These are phyloP conservation scores for Catocala sponsa DNA, from an alignment of 2,888 invertebrate genomes.

Conservation along the genomic window DNA sequence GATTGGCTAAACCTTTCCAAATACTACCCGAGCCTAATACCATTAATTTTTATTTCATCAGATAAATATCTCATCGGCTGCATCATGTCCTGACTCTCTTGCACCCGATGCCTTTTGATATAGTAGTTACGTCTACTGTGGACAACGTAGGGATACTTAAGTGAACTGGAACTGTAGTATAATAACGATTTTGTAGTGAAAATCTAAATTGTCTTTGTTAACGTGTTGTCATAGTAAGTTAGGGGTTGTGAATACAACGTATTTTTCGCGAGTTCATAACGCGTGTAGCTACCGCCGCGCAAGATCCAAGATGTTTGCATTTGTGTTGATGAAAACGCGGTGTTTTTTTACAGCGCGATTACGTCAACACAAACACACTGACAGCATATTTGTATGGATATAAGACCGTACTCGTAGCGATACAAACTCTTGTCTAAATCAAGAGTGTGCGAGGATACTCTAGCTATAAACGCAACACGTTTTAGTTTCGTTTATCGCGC, in stretches of 20 bases:
- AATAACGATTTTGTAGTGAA: constrained; percentile 22
- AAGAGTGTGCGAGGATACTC: too few relatives aligned
- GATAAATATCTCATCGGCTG: not conserved
- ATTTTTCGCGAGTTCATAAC: not conserved
- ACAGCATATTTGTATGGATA: too few relatives aligned
- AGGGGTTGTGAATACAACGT: not conserved
- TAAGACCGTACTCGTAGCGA: too few relatives aligned
- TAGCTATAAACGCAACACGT: not conserved
- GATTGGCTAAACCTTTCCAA: too few relatives aligned
- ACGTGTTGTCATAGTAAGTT: constrained; percentile 22
- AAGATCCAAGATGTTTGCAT: not conserved
- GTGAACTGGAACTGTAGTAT: constrained; percentile 43
- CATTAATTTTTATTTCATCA: not conserved
- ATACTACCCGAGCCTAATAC: too few relatives aligned
- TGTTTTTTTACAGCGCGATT: too few relatives aligned
- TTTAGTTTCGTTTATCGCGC: not conserved
- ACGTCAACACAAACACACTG: too few relatives aligned
- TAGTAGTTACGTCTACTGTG: not conserved
- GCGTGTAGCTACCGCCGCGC: not conserved
- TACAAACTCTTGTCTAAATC: too few relatives aligned
- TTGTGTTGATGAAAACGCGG: not conserved
- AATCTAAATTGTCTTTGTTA: constrained; percentile 32
- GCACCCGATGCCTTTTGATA: not conserved
- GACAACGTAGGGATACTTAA: constrained; percentile 32
- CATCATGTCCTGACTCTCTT: not conserved